Base-by-base conservation (phyloP, 2,888 invertebrate genomes). In the Liposcelis brunnea region DNA sequence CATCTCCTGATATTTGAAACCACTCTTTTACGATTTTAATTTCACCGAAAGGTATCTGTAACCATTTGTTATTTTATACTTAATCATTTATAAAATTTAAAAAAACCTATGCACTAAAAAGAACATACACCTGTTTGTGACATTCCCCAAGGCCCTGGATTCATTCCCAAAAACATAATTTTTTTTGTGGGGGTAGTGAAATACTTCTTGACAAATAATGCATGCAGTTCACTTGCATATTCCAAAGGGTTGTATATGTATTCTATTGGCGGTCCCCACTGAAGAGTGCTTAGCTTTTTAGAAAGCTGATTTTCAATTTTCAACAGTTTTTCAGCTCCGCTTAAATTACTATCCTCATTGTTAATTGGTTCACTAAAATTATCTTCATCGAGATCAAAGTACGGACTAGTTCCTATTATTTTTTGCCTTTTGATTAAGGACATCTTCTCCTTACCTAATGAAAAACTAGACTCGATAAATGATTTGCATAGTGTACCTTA, bases 101-200 rank as follows among this genome's bases (percentile, higher is more conserved):
- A 37, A 26, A 46, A 47, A 52, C 71, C 69, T 69, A 85, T n/a
- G n/a, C n/a, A 10, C 21, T 16, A 18, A 43, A 26, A 37, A 26
- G 45, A 47, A 52, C 71, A 69, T 69, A 85, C 85, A 55, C 91
- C 91, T 53, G 85, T 93, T 63, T 94, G 93, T 21, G 81, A 82
- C 93, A 93, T 93, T 50, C 93, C 93, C 78, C 81, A 90, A 0
- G 91, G 90, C n/a, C 93, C 93, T 11, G 93, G 91, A 65, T 94
- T 94, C 85, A 94, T 90, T 4, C 93, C 93, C 49, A 94, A 70
- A 58, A 86, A 85, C 53, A 94, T 64, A 35, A 94, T 67, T 51
- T 70, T 68, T 61, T 86, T 89, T 15, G 62, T 61, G 1, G 69
- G 67, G 47, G 64, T 70, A 54, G 62, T 61, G 50, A 81, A 80